phyloP scores from a whole-genome alignment of 2,113 vertebrate genomes.

The Puffinus mauretanicus region DNA sequence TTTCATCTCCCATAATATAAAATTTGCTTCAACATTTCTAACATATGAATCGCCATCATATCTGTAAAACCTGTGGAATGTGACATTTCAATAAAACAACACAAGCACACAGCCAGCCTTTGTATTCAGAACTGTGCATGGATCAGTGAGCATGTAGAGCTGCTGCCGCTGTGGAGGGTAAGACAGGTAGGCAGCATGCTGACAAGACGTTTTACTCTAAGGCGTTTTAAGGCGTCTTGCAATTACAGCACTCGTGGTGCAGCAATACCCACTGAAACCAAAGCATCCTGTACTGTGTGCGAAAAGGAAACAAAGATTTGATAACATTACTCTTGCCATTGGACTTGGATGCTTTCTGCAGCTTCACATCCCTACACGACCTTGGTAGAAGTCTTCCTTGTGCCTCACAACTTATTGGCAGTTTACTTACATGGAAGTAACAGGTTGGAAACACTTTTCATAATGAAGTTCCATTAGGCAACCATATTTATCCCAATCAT shows the following conservation, averaged over 20 bases:
- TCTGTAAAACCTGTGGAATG: not conserved
- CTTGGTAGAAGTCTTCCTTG: not conserved
- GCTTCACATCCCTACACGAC: not conserved
- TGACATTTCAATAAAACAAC: not conserved
- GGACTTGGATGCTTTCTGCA: not conserved
- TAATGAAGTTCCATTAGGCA: conserved; percentile 40
- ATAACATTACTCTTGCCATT: not conserved
- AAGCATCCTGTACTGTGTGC: not conserved
- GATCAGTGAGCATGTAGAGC: not conserved
- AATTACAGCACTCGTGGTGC: not conserved
- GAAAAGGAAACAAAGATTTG: not conserved
- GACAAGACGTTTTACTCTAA: not conserved
- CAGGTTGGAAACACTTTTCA: conserved; percentile 14
- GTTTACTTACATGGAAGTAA: conserved; percentile 44
- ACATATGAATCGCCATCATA: not conserved
- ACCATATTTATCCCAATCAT: conserved; percentile 12
- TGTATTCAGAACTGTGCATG: not conserved
- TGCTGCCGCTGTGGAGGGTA: not conserved
- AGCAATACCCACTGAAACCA: not conserved
- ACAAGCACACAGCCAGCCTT: not conserved
- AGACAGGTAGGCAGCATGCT: not conserved
- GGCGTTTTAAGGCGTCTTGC: not conserved
- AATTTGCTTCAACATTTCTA: conserved; percentile 29
- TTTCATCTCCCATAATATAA: conserved; percentile 63
- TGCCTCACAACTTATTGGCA: not conserved